These are phyloP conservation scores for Zelleria hepariella DNA, from an alignment of 2,888 invertebrate species.

Conservation along the genomic window DNA sequence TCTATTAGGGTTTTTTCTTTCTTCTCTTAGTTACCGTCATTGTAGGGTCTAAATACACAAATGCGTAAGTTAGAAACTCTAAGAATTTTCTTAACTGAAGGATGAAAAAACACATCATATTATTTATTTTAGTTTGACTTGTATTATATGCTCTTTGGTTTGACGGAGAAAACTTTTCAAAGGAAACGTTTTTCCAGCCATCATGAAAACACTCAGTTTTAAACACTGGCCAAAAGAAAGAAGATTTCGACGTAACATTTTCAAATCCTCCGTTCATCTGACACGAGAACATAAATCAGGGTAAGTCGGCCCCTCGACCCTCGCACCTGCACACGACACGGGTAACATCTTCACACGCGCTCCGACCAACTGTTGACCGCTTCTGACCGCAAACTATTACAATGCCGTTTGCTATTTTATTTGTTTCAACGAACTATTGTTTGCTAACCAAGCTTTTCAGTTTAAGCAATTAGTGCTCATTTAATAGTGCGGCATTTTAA, in stretches of 20 bases:
- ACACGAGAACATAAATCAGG: constrained; percentile 23
- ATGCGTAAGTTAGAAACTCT: no score
- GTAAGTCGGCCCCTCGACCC: constrained; percentile 6
- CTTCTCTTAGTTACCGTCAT: no score
- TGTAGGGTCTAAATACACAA: no score
- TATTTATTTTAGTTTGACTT: no score
- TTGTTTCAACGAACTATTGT: neutral
- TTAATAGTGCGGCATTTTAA: neutral
- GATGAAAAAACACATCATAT: no score
- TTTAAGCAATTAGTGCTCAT: neutral
- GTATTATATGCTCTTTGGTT: no score
- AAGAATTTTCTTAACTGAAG: no score
- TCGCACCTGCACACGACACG: constrained; percentile 24
- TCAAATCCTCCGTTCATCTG: neutral
- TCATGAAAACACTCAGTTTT: no score
- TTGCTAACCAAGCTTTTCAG: neutral
- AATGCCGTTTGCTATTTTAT: neutral
- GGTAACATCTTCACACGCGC: constrained; percentile 17
- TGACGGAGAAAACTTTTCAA: no score
- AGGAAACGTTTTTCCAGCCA: no score
- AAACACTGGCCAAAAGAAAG: neutral
- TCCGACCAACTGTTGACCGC: constrained; percentile 11
- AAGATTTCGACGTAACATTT: neutral
- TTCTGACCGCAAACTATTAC: constrained; percentile 20
- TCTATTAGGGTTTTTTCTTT: no score